Percentiles rank a stretch among this genome's conserved stretches.
These are phyloP conservation scores for Varanus komodoensis DNA, from an alignment of 2,113 vertebrate species.

Conservation along the genomic window DNA sequence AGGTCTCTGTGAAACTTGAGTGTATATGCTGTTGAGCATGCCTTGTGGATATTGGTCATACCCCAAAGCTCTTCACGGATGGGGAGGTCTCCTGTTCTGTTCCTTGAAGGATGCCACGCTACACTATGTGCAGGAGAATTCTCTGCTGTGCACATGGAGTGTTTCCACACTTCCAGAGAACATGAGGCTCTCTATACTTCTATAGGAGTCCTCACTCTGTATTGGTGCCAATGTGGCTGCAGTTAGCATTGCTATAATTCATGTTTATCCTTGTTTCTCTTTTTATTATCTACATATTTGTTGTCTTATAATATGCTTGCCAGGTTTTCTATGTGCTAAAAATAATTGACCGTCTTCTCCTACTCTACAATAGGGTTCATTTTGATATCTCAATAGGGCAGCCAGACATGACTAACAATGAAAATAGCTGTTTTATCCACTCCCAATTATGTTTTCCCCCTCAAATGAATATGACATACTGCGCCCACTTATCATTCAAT, in stretches of 20 bases:
- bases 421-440: conserved; percentile 31
- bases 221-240: neutral
- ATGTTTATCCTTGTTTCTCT: neutral
- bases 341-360: neutral
- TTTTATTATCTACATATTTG: neutral
- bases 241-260: neutral
- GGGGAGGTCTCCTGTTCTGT: neutral
- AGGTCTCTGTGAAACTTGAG: neutral
- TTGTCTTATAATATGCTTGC: neutral
- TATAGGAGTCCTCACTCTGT: neutral
- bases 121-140: neutral
- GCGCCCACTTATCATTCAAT: conserved; percentile 6
- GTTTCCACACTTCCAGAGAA: neutral
- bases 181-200: neutral
- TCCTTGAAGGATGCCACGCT: neutral
- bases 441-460: conserved; percentile 9
- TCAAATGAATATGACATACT: neutral
- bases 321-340: neutral
- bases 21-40: neutral
- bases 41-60: neutral
- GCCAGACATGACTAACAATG: conserved; percentile 29
- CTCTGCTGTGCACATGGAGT: neutral
- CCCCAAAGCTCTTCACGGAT: neutral
- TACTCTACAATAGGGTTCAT: neutral
- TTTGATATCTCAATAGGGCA: neutral